These are phyloP conservation scores for Smittia aterrima DNA, from an alignment of 2,888 invertebrate species.

Conservation along the genomic window DNA sequence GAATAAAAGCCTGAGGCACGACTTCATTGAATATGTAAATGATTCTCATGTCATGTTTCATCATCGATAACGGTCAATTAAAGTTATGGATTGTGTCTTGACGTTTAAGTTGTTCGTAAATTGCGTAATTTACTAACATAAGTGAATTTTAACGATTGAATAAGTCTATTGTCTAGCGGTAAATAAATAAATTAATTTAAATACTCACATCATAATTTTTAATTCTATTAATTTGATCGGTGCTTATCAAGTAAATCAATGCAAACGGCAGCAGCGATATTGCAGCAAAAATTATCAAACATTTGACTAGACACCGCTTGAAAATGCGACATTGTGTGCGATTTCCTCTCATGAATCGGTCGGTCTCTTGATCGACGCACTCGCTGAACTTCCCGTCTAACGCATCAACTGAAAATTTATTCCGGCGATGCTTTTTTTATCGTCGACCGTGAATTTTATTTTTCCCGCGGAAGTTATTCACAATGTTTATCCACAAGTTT, in stretches of 20 bases:
- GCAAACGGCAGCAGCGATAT: conserved; percentile 53
- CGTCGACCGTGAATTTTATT: neutral
- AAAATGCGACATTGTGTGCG: conserved; percentile 53
- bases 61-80: neutral
- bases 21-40: neutral
- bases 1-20: neutral
- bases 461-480: neutral
- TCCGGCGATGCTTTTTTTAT: neutral
- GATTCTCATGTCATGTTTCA: neutral
- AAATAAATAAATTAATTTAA: neutral
- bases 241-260: conserved; percentile 52
- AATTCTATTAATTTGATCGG: conserved; percentile 54
- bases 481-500: neutral
- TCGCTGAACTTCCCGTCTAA: neutral
- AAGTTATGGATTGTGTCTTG: neutral
- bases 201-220: conserved; percentile 54
- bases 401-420: neutral
- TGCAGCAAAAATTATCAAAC: conserved; percentile 53
- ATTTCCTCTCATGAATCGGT: conserved; percentile 52
- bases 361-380: neutral
- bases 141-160: too few species aligned
- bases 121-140: neutral
- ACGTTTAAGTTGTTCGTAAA: neutral
- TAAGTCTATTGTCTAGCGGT: neutral
- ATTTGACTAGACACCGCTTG: conserved; percentile 54